Conservation (phyloP, 2,888 invertebrate genomes). For the Gryllus longicercus region DNA sequence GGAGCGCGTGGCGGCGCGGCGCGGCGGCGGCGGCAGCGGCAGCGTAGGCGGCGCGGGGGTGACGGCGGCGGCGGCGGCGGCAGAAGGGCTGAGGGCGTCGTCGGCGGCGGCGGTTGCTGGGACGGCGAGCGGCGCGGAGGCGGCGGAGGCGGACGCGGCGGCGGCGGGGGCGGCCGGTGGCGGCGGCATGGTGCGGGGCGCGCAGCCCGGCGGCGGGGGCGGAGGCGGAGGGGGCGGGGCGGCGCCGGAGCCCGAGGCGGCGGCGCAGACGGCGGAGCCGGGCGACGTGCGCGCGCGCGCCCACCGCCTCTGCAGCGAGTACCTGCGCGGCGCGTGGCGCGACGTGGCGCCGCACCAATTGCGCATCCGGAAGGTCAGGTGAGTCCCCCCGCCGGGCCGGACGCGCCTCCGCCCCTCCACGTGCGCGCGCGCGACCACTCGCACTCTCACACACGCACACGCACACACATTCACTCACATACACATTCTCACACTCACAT, state of each 20-base stretch:
- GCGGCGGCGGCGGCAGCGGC: no score
- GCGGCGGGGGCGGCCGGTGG: background rate
- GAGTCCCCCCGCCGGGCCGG: conserved; percentile 30
- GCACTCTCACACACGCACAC: no score
- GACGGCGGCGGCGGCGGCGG: no score
- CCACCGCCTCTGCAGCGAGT: conserved; percentile 48
- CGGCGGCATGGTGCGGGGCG: background rate
- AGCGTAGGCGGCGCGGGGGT: no score
- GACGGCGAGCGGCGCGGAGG: background rate
- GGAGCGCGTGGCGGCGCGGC: no score
- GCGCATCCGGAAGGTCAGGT: conserved; percentile 47
- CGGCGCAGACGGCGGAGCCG: background rate
- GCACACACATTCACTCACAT: no score
- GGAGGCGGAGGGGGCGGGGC: background rate
- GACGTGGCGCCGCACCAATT: conserved; percentile 46
- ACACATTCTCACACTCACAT: no score
- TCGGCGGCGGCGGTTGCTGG: background rate
- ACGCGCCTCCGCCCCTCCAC: no score
- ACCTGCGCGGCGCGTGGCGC: conserved; percentile 50
- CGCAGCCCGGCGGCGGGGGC: background rate
- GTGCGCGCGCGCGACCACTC: no score
- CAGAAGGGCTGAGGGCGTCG: no score
- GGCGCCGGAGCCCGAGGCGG: background rate
- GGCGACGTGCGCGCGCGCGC: conserved; percentile 45
- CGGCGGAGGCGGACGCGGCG: background rate